Evolutionary conservation across 2,113 vertebrate genomes (phyloP).

Genomic region (Carassius auratus): DNA sequence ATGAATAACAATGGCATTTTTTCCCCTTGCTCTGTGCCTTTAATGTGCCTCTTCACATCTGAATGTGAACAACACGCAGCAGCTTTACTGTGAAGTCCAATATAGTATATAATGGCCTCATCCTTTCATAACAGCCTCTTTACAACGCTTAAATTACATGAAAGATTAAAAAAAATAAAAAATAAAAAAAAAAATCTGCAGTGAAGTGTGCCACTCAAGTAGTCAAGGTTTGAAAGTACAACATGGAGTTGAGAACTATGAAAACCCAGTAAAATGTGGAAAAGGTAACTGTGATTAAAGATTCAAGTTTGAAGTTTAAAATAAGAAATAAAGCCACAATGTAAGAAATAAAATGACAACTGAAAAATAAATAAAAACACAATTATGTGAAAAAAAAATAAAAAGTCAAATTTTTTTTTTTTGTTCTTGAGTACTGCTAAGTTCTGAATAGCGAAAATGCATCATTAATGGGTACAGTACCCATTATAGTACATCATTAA

Average conservation of each 20-base stretch:
- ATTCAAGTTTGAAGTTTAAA: not conserved
- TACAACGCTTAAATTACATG: not conserved
- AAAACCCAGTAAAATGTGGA: not conserved
- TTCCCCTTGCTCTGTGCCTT: not conserved
- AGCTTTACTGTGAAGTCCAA: not conserved
- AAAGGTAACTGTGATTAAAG: not conserved
- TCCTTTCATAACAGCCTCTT: not conserved
- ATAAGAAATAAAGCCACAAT: not conserved
- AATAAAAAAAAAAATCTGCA: not conserved
- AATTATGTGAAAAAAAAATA: not conserved
- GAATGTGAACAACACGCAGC: not conserved
- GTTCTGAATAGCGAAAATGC: too few species aligned
- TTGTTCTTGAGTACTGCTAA: too few species aligned
- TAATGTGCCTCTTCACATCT: not conserved
- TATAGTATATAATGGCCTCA: not conserved
- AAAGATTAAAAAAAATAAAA: not conserved
- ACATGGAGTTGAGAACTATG: not conserved
- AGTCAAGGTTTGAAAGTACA: not conserved
- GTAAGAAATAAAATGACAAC: not conserved
- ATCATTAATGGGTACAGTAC: too few species aligned
- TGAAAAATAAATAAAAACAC: not conserved
- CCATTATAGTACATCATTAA: too few species aligned
- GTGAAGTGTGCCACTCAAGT: conserved; percentile 22
- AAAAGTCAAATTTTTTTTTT: not conserved
- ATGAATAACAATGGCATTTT: not conserved